A percentile compares a stretch with the other conserved stretches of the same genome.
phyloP scores from a whole-genome alignment of 2,113 vertebrate genomes.

The Podarcis cretensis region DNA sequence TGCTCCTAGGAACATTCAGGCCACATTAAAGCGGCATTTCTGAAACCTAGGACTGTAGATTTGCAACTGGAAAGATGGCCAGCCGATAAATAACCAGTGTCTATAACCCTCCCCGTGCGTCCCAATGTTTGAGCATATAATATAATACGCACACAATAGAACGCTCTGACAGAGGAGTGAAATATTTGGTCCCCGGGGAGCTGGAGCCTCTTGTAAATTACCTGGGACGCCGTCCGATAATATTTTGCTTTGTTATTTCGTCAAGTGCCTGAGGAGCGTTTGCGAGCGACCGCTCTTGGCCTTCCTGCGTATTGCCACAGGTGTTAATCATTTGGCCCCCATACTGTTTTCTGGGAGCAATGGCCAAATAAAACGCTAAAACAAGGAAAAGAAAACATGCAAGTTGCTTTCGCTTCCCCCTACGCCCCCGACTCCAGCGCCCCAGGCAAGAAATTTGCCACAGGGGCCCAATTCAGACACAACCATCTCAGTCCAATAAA shows the following conservation, averaged over 20 bases:
- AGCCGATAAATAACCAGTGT: slow-evolving; percentile 41
- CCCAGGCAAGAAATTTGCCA: slow-evolving; percentile 32
- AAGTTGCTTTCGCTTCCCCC: background rate
- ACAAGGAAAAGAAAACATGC: slow-evolving; percentile 9
- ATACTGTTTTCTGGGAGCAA: slow-evolving; percentile 44
- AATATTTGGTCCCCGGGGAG: background rate
- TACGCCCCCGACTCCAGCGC: no score
- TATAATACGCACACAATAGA: background rate
- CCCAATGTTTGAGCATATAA: background rate
- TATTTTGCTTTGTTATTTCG: slow-evolving; percentile 41
- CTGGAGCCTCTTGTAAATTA: background rate
- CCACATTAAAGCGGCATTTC: slow-evolving; percentile 40
- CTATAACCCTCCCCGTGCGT: background rate
- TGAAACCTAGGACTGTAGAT: slow-evolving; percentile 55
- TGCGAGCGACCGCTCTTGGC: background rate
- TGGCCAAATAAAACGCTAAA: slow-evolving; percentile 56
- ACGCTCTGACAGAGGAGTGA: background rate
- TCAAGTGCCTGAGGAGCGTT: slow-evolving; percentile 19
- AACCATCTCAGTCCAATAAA: background rate
- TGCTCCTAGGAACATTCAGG: slow-evolving; percentile 19
- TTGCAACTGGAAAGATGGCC: slow-evolving; percentile 43
- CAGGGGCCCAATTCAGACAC: background rate
- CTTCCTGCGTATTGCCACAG: background rate
- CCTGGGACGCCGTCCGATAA: slow-evolving; percentile 15
- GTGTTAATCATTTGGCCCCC: slow-evolving; percentile 34